Percentiles rank a stretch among this genome's conserved stretches.
Evolutionary conservation across 1,140 invertebrate species (phyloP).

Genomic region (Nasonia vitripennis): DNA sequence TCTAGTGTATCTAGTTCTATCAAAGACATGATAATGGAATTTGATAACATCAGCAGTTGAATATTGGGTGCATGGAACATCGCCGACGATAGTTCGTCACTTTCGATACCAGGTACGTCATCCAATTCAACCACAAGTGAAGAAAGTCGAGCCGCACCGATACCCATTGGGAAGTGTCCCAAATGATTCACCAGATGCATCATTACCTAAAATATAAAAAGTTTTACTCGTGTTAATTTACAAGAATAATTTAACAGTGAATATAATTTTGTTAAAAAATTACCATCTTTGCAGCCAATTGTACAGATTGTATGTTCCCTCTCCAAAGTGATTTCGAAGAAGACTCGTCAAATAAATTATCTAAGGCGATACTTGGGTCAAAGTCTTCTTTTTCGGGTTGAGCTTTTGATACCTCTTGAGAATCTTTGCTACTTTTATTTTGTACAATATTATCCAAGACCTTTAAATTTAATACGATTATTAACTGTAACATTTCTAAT

Average conservation of each 20-base stretch:
- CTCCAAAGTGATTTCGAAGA: conserved; percentile 72
- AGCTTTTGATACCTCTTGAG: conserved; percentile 59
- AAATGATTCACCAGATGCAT: conserved; percentile 91
- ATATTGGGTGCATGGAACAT: conserved; percentile 92
- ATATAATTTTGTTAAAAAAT: background rate
- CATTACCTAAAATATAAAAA: conserved; percentile 73
- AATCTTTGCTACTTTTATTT: conserved; percentile 66
- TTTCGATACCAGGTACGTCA: conserved; percentile 86
- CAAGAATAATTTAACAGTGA: background rate
- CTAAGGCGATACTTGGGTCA: conserved; percentile 81
- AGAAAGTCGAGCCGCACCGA: conserved; percentile 88
- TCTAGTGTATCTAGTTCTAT: conserved; percentile 94
- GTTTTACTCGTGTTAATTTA: background rate
- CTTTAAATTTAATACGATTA: conserved; percentile 55
- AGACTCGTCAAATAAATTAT: conserved; percentile 78
- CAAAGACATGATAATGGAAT: conserved; percentile 89
- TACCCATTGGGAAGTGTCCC: conserved; percentile 92
- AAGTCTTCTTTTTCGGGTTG: conserved; percentile 78
- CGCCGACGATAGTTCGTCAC: conserved; percentile 85
- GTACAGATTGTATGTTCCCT: conserved; percentile 74
- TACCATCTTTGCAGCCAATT: conserved; percentile 82
- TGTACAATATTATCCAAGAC: conserved; percentile 71
- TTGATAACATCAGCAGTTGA: conserved; percentile 91
- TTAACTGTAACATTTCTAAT: background rate
- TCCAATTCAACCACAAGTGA: conserved; percentile 94